Base-by-base conservation (phyloP, 2,113 vertebrate species). In the Corydoras sp. region DNA sequence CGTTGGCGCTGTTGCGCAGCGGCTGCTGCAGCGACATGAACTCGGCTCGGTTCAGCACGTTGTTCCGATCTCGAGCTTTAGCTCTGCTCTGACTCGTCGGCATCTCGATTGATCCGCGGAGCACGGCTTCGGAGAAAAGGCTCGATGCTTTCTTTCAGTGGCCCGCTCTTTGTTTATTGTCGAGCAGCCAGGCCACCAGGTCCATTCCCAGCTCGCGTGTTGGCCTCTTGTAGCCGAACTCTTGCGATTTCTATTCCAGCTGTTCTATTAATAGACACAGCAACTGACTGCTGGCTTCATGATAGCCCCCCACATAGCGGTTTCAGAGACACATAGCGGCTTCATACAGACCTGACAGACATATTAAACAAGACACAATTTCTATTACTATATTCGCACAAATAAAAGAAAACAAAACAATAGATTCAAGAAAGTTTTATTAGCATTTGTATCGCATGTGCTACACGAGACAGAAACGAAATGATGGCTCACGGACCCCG, bases 11-110 rank as follows among this genome's bases (percentile, higher is more conserved):
- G 62, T 86, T 89, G 68, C 79, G 77, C 55, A 86, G 50, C 56
- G 91, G 89, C 86, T 95, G 95, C 73, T 91, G 96, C 76, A 98
- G 88, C 24, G 95, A 97, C 78, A 94, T 77, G 77, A 97, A 97
- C 89, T 97, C 95, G 0, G 93, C 88, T 74, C 95, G 84, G 88
- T 93, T 92, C 78, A 95, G 87, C 68, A 92, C 82, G 4, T 95
- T 92, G 89, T 83, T 93, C 77, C 90, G 89, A 69, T 95, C 94
- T 75, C 92, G 86, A 65, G 87, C 81, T 62, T 92, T 85, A 71
- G 86, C 76, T 72, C 94, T 89, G 69, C 85, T 79, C 84, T 93
- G 93, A 76, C 74, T 86, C 72, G 87, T 85, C 48, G 94, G 94
- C 95, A 97, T 97, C 80, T 78, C 65, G 82, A 62, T 65, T 12